Evolutionary conservation across 1,140 invertebrate species (phyloP).

Genomic region (Drosophila pachea): DNA sequence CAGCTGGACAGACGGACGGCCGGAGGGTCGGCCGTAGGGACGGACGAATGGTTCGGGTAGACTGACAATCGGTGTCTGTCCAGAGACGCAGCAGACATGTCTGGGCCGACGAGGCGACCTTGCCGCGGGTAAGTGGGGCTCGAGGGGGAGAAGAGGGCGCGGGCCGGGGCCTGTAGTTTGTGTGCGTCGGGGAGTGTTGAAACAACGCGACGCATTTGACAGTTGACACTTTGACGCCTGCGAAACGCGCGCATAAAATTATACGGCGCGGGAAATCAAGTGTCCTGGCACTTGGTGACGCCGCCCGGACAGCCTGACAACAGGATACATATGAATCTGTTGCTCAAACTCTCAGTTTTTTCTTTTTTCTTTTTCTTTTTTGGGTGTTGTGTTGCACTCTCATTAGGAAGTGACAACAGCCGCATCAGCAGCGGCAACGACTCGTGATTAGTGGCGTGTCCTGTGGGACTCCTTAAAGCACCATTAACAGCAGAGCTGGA

Average conservation of each 20-base stretch:
- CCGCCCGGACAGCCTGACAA: constrained; percentile 32
- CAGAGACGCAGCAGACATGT: constrained; percentile 21
- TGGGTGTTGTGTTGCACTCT: constrained; percentile 64
- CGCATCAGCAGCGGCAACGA: constrained; percentile 37
- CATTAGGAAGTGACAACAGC: constrained; percentile 74
- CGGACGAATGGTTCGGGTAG: neutral
- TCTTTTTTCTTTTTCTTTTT: constrained; percentile 28
- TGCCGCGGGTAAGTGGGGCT: constrained; percentile 17
- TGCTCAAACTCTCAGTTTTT: constrained; percentile 9
- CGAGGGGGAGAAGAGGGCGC: neutral
- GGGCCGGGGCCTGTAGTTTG: constrained; percentile 1
- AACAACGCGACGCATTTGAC: constrained; percentile 55
- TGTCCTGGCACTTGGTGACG: constrained; percentile 61
- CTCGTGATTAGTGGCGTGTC: constrained; percentile 67
- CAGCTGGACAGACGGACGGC: neutral
- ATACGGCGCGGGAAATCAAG: constrained; percentile 67
- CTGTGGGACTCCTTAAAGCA: constrained; percentile 57
- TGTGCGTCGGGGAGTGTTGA: constrained; percentile 49
- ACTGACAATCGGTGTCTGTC: constrained; percentile 30
- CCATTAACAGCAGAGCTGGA: constrained; percentile 40
- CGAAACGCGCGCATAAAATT: constrained; percentile 65
- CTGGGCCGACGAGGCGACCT: constrained; percentile 42
- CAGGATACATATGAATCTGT: constrained; percentile 39
- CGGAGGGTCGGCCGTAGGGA: neutral
- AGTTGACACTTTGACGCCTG: constrained; percentile 66